These are phyloP conservation scores for Trigoniulus corallinus DNA, from an alignment of 1,140 invertebrate species.

Conservation along the genomic window DNA sequence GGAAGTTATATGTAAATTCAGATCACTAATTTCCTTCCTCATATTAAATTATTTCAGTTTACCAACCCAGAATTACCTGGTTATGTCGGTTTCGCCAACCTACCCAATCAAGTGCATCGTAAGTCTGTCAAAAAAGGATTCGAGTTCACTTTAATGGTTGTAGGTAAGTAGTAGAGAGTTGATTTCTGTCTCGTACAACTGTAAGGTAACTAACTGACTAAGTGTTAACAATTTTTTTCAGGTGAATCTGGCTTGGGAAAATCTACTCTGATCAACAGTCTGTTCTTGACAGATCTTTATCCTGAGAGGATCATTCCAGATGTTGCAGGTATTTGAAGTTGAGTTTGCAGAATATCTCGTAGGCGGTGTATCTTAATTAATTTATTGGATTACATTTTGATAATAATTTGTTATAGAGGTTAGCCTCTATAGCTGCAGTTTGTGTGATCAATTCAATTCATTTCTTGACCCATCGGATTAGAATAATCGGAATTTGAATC, in stretches of 20 bases:
- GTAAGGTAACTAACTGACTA: neutral
- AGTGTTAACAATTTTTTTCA: slow-evolving; percentile 10
- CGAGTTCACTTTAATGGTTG: slow-evolving; percentile 95
- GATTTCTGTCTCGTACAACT: neutral
- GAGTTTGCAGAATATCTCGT: no score
- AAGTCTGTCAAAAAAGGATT: slow-evolving; percentile 97
- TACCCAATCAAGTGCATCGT: slow-evolving; percentile 83
- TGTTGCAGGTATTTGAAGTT: slow-evolving; percentile 52
- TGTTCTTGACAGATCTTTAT: slow-evolving; percentile 93
- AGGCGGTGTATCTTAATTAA: neutral
- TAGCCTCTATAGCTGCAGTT: no score
- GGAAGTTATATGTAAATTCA: neutral
- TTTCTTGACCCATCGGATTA: no score
- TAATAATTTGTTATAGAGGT: no score
- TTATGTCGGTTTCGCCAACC: slow-evolving; percentile 83
- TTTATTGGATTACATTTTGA: neutral
- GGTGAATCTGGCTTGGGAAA: slow-evolving; percentile 95
- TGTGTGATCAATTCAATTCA: no score
- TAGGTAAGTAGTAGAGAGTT: slow-evolving; percentile 40
- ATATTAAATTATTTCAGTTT: slow-evolving; percentile 10
- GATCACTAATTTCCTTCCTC: neutral
- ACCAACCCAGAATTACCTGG: slow-evolving; percentile 47
- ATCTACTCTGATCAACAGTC: slow-evolving; percentile 90
- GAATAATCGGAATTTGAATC: no score
- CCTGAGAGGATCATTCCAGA: slow-evolving; percentile 72